These are phyloP conservation scores for Drosophila micromelanica DNA, from an alignment of 1,140 invertebrate species.

Conservation along the genomic window DNA sequence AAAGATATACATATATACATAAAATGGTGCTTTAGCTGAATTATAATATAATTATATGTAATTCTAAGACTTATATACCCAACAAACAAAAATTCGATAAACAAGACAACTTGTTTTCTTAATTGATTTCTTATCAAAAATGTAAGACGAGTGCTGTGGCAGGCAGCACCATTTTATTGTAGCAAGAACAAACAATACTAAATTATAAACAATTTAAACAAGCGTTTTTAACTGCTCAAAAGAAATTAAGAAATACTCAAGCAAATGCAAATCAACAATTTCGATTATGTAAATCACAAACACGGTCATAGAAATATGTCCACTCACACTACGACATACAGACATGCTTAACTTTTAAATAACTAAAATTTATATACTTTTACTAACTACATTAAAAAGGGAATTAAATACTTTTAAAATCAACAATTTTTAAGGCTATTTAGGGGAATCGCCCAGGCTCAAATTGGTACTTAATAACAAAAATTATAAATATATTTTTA, in stretches of 20 bases:
- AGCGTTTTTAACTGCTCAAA: constrained; percentile 34
- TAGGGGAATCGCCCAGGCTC: constrained; percentile 27
- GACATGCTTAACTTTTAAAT: constrained; percentile 50
- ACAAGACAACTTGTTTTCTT: constrained; percentile 43
- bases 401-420: constrained; percentile 57
- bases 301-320: neutral
- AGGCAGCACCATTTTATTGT: constrained; percentile 36
- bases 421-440: constrained; percentile 61
- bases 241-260: neutral
- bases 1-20: constrained; percentile 53
- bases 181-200: neutral
- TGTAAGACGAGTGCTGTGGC: constrained; percentile 13
- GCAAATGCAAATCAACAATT: constrained; percentile 11
- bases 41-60: constrained; percentile 68
- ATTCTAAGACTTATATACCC: constrained; percentile 65
- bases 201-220: neutral
- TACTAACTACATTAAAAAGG: constrained; percentile 44
- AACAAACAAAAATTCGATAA: constrained; percentile 50
- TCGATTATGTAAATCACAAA: constrained; percentile 22
- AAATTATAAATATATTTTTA: constrained; percentile 64
- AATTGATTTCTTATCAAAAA: constrained; percentile 26
- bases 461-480: constrained; percentile 53
- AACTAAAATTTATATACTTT: constrained; percentile 57
- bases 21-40: constrained; percentile 84
- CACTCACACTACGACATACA: constrained; percentile 19